Conservation (phyloP, 1,140 invertebrate species). For the Protaetia brevitarsis region DNA sequence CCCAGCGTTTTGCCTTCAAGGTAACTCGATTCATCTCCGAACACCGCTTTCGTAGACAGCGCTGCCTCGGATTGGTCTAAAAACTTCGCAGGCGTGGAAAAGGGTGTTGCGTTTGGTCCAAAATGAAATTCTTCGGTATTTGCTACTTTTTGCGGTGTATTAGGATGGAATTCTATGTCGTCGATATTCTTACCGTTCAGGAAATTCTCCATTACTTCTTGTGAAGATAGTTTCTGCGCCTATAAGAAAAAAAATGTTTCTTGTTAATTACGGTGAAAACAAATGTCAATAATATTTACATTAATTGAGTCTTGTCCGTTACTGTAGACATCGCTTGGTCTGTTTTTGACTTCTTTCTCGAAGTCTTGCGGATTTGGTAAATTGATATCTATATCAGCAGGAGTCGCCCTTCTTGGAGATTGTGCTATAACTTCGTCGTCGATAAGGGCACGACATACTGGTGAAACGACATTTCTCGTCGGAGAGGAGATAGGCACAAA, state of each 20-base stretch:
- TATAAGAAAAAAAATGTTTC: constrained; percentile 28
- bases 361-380: constrained; percentile 64
- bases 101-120: constrained; percentile 40
- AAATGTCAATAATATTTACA: constrained; percentile 32
- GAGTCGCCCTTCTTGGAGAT: constrained; percentile 59
- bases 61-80: constrained; percentile 52
- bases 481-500: constrained; percentile 63
- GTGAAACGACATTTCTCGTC: constrained; percentile 49
- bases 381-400: constrained; percentile 55
- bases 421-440: constrained; percentile 56
- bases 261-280: too few relatives aligned
- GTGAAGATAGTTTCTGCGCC: constrained; percentile 36
- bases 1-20: constrained; percentile 18
- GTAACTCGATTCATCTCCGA: constrained; percentile 51
- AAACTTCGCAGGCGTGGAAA: constrained; percentile 36
- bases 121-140: constrained; percentile 45
- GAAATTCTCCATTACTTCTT: constrained; percentile 42
- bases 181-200: constrained; percentile 46
- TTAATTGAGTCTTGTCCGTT: constrained; percentile 51
- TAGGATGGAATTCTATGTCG: constrained; percentile 46
- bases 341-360: constrained; percentile 55
- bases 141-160: constrained; percentile 28
- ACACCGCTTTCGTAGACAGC: constrained; percentile 53
- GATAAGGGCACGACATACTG: constrained; percentile 36
- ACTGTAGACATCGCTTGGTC: constrained; percentile 58